Evolutionary conservation across 2,888 invertebrate species (phyloP), one percentile per base, ranked within the genome.

Genomic region (Philonicus albiceps): DNA sequence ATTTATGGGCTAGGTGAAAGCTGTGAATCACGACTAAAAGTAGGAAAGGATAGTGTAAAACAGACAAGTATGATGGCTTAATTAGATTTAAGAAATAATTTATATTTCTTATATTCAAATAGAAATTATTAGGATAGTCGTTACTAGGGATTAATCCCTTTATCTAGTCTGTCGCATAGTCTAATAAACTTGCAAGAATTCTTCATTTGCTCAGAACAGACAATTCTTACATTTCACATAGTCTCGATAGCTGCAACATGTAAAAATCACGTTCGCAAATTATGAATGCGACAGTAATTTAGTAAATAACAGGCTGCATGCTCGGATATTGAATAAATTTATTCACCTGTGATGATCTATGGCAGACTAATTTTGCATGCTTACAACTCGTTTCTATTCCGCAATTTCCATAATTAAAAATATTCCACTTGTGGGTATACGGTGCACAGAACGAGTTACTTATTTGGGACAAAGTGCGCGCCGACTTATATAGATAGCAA

Each of bases 341-440:
- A 37, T 49, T 75, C 75, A 85, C 74, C 53, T 86, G 53, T 85
- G 74, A 85, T 85, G 74, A 74, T 85, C 85, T 85, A 85, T 85
- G 49, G 49, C 74, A 85, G 76, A 31, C 64, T 64, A 85, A 64
- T 86, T 86, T 78, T 78, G 64, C 78, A 86, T 86, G 86, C 76
- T 78, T 78, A 72, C 49, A 84, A 86, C 86, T 84, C 43, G 84
- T 86, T 86, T 86, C 76, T 37, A 86, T 86, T 86, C 86, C 86
- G 76, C 76, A 86, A 86, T 86, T 86, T 84, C 84, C 86, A 86
- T 86, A 86, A 86, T 86, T 86, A 86, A 86, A 84, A 86, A 76
- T 86, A 84, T 86, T 86, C 86, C 84, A 86, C 40, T 86, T 86
- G n/a, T n/a, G 31, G 40, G 19, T 53, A 75, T 86, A 34, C 37